Evolutionary conservation across 30 jellyfish, hydroid and myxozoan genomes (phyloP), one percentile per base, ranked within the genome.

Genomic region (Aurelia sp.): DNA sequence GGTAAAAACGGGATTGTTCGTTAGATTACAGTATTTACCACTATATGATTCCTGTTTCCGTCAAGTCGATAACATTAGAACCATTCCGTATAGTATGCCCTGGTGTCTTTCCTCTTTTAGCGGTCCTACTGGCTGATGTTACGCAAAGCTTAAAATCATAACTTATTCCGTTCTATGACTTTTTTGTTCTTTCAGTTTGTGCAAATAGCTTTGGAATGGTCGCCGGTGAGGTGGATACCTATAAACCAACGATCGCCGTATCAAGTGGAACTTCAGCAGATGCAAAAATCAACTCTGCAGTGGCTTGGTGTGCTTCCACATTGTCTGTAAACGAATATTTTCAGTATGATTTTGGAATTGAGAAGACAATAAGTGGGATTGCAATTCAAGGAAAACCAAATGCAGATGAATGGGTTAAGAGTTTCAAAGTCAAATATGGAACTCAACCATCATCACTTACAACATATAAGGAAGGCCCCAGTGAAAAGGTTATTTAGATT

Each of bases 321-420:
- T 11, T 31, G 23, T 61, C 51, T 15, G 44, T 67, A n/a, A 63
- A 22, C 70, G 74, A 70, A 41, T 71, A 52, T 62, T 71, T 82
- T 53, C 71, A 52, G 52, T 82, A 68, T 61, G 85, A 82, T 44
- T 63, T 82, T 71, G 91, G 91, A 11, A 53, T 33, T 9, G 58
- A 23, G 47, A 70, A 74, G 37, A 47, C 66, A 60, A 63, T 84
- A n/a, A 84, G 87, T 84, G 93, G 93, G 18, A 19, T 84, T 19
- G 93, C 87, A 3, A 84, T 84, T 30, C 93, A 84, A 73, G 93
- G 93, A 40, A 57, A 84, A 62, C 93, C 82, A 61, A 11, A 22
- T 63, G 77, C 37, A 12, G 33, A 71, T 11, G 66, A 84, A 30
- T 84, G 93, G 93, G 87, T 84, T 17, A 62, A 44, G 66, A 73